Evolutionary conservation across 1,140 invertebrate genomes (phyloP), one percentile per base, ranked within the genome.

Genomic region (Idris sp.): DNA sequence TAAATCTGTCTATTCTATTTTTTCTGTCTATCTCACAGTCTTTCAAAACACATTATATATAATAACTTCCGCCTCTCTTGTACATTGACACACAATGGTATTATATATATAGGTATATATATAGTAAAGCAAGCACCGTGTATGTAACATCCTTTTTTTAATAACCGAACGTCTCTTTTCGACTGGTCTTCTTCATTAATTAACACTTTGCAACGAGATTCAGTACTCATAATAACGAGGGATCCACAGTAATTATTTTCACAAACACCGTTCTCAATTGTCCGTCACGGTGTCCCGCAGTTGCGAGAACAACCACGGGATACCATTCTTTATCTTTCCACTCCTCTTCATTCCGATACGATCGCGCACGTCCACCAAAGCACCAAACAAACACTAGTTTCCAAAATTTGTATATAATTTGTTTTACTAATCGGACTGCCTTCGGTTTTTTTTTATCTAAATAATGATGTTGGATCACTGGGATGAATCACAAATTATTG

Each of bases 281-380:
- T 61, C 56, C 67, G 67, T 61, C 67, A n/a, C 19, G 31, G 48
- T 61, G 48, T 61, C 48, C 48, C 48, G 56, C 18, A 3, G 67
- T 61, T 71, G 48, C 18, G 13, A 61, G n/a, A 18, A 11, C 41
- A 58, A 72, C 58, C 28, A 33, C 51, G 49, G 58, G 43, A 58
- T 35, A 62, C 58, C 58, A 31, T 59, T 65, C 68, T 73, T 36
- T 73, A 38, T 64, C 51, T 73, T 59, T 65, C 64, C 73, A 75
- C 73, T 75, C 65, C 73, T 65, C 73, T 69, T 75, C 72, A 73
- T 73, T 73, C 69, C 72, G 72, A 69, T 75, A 75, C 72, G 72
- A 64, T 69, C 72, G 72, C 72, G 69, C 69, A 69, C 72, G 72
- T 75, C 72, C 64, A 75, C 72, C 72, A 62, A 69, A 56, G 72